Conservation (phyloP, 2,888 invertebrate species). For the Tetragonisca angustula region DNA sequence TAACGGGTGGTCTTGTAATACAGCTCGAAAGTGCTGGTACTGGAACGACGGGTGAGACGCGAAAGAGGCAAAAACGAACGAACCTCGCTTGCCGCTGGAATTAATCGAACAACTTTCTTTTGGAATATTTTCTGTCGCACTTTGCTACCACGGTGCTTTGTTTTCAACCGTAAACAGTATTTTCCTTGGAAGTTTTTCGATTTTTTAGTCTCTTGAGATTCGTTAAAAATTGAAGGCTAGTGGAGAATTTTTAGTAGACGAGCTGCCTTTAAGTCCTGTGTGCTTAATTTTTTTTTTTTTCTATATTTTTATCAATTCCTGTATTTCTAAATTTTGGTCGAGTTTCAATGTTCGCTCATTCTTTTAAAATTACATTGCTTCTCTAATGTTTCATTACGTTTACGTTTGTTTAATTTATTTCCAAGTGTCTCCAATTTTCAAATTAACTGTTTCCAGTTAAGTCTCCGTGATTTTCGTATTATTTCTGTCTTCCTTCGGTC, state of each 20-base stretch:
- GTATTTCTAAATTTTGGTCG: too few species aligned
- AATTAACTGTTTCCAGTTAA: too few species aligned
- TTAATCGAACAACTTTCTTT: slow-evolving; percentile 38
- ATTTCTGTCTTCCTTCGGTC: background rate
- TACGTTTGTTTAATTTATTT: background rate
- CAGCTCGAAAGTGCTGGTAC: slow-evolving; percentile 7
- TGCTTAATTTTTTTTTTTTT: background rate
- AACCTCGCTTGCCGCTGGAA: background rate
- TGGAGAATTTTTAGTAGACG: background rate
- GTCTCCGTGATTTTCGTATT: too few species aligned
- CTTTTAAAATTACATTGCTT: background rate
- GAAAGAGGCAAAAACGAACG: slow-evolving; percentile 22
- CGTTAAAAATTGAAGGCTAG: background rate
- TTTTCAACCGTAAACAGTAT: background rate
- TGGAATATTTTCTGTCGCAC: slow-evolving; percentile 17
- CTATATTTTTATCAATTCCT: background rate
- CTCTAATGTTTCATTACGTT: background rate
- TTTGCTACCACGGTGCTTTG: background rate
- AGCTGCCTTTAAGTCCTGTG: background rate
- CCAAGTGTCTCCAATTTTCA: too few species aligned
- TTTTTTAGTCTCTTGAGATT: background rate
- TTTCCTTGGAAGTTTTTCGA: background rate
- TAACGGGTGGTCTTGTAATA: slow-evolving; percentile 33
- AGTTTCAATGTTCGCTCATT: background rate
- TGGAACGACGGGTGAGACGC: background rate